A percentile compares a stretch with the other conserved stretches of the same genome.
These are phyloP conservation scores for Lithosia quadra DNA, from an alignment of 2,888 invertebrate species.

Conservation along the genomic window DNA sequence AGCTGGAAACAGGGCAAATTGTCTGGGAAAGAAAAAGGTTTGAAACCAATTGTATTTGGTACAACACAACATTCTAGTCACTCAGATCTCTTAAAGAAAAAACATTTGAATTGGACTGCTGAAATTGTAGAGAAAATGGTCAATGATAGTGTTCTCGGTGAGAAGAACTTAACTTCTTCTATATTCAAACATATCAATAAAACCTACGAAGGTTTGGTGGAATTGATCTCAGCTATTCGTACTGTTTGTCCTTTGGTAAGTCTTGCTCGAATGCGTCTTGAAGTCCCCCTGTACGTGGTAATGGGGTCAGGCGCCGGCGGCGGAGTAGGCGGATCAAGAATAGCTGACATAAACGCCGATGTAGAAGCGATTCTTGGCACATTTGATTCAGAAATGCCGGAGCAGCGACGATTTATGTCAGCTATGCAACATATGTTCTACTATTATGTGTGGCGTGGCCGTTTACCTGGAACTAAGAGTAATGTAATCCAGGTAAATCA, in stretches of 20 bases:
- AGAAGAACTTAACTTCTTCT: constrained; percentile 88
- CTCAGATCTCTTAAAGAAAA: constrained; percentile 87
- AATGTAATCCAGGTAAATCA: constrained; percentile 90
- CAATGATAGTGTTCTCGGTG: constrained; percentile 88
- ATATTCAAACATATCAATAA: constrained; percentile 89
- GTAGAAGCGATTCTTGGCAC: constrained; percentile 92
- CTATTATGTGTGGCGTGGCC: constrained; percentile 93
- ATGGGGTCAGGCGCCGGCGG: constrained; percentile 88
- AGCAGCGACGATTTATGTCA: constrained; percentile 91
- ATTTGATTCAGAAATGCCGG: constrained; percentile 90
- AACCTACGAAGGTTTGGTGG: constrained; percentile 89
- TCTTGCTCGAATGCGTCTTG: constrained; percentile 88
- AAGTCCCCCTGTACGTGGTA: constrained; percentile 91
- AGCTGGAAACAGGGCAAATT: constrained; percentile 86
- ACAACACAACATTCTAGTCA: constrained; percentile 92
- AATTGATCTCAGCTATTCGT: constrained; percentile 92
- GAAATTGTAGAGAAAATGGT: constrained; percentile 89
- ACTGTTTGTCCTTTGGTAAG: constrained; percentile 92
- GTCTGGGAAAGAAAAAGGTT: constrained; percentile 77
- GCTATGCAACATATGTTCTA: constrained; percentile 94
- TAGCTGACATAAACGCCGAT: constrained; percentile 88
- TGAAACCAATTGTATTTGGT: constrained; percentile 89
- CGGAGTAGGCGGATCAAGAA: constrained; percentile 73
- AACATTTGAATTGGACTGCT: constrained; percentile 89
- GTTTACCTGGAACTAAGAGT: constrained; percentile 87